Evolutionary conservation across 2,888 invertebrate species (phyloP).

Genomic region (Timandra comae): DNA sequence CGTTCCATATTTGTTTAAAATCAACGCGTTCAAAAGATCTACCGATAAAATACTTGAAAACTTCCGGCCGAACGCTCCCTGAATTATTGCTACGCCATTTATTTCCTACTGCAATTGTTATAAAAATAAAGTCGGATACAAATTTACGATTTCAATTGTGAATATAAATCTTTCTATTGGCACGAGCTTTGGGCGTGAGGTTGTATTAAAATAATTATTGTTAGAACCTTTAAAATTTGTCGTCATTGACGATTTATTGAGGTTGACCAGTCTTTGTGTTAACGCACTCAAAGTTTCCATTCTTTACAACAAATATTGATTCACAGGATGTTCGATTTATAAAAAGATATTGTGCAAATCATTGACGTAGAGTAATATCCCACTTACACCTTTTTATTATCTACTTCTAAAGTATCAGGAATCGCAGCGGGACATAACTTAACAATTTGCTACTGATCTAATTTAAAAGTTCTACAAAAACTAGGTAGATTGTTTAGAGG

Average conservation of each 20-base stretch:
- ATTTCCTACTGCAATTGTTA: slow-evolving; percentile 58
- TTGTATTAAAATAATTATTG: slow-evolving; percentile 42
- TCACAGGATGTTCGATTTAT: slow-evolving; percentile 7
- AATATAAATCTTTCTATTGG: slow-evolving; percentile 67
- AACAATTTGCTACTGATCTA: too few relatives aligned
- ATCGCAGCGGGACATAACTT: slow-evolving; percentile 10
- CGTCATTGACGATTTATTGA: slow-evolving; percentile 37
- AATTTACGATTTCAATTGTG: slow-evolving; percentile 62
- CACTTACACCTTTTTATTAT: slow-evolving; percentile 13
- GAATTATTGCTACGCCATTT: slow-evolving; percentile 68
- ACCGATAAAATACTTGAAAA: slow-evolving; percentile 57
- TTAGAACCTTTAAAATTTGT: slow-evolving; percentile 45
- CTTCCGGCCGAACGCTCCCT: slow-evolving; percentile 65
- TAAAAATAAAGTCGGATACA: slow-evolving; percentile 51
- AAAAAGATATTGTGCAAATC: slow-evolving; percentile 17
- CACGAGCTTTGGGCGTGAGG: slow-evolving; percentile 57
- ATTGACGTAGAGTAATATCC: slow-evolving; percentile 2
- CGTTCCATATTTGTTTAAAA: slow-evolving; percentile 69
- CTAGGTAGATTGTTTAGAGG: too few relatives aligned
- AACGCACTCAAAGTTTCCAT: not conserved
- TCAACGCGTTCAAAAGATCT: slow-evolving; percentile 49
- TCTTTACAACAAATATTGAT: slow-evolving; percentile 4
- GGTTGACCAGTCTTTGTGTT: slow-evolving; percentile 24
- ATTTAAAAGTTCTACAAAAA: too few relatives aligned
- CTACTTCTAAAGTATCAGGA: slow-evolving; percentile 9